These are phyloP conservation scores for Strix aluco DNA, from an alignment of 2,113 vertebrate species.

Conservation along the genomic window DNA sequence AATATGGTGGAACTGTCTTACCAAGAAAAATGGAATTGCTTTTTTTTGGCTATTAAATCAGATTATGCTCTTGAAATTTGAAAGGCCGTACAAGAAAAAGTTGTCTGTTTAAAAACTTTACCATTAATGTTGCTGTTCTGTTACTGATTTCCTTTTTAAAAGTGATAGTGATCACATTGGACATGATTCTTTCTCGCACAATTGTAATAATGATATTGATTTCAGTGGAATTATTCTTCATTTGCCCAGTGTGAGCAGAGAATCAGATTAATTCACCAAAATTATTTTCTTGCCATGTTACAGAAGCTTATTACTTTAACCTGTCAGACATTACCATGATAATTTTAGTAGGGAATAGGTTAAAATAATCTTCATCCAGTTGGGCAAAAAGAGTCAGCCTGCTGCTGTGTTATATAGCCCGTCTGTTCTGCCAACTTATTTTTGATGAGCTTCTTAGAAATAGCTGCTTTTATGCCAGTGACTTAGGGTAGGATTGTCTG, in stretches of 20 bases:
- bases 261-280: conserved; percentile 46
- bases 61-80: neutral
- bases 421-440: conserved; percentile 69
- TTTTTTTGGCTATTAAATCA: neutral
- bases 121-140: neutral
- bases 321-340: conserved; percentile 42
- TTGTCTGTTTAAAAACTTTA: neutral
- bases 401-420: conserved; percentile 48
- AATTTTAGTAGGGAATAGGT: conserved; percentile 55
- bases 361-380: conserved; percentile 62
- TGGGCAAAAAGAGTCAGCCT: conserved; percentile 39
- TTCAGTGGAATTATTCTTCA: conserved; percentile 1
- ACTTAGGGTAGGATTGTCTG: conserved; percentile 63
- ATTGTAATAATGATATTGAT: neutral
- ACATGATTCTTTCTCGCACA: neutral
- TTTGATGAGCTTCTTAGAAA: conserved; percentile 58
- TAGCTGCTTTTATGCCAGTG: conserved; percentile 50
- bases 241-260: conserved; percentile 33
- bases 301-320: conserved; percentile 40
- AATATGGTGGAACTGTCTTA: neutral
- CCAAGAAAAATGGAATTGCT: neutral
- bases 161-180: neutral
- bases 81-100: neutral
- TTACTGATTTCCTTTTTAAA: neutral
- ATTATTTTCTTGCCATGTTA: conserved; percentile 11